Base-by-base conservation (phyloP, 2,888 invertebrate species). In the Aromia moschata region DNA sequence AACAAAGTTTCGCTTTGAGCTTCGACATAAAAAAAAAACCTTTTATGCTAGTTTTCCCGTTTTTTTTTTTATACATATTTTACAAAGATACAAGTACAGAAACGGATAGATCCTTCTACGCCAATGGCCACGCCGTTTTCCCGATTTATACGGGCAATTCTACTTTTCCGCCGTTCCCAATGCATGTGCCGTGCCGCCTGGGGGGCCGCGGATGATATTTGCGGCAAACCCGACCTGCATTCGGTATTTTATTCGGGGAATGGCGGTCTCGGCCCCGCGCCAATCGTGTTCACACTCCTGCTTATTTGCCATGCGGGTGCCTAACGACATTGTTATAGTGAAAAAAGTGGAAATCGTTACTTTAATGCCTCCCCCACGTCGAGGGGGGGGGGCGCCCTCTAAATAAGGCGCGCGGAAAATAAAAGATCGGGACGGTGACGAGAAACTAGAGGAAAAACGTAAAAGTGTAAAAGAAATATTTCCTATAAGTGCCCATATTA, bases 241-340 rank as follows among this genome's bases (percentile, higher is more conserved):
- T 70, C 66, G 65, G 70, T 71, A 75, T 74, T n/a, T n/a, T 73
- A 74, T 74, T 73, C 70, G 65, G 46, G 44, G 57, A 56, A 70
- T 59, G 55, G 62, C 62, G 65, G 62, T 60, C 56, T 53, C 58
- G 46, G 69, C 63, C 67, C 67, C 68, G 53, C 64, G 60, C 60
- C 65, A 63, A 69, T 69, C 68, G 68, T 66, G 68, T 71, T 72
- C 69, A 65, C 71, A 68, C 70, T 63, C 62, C 57, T 57, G 63
- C 68, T 64, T 69, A 58, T 74, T 74, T 73, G 71, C 69, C 69
- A 76, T 76, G 75, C 74, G 75, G 75, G 75, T 68, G 72, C 70
- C 74, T 75, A 75, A 75, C 74, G 74, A 75, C 72, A 73, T 74
- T 74, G 75, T 74, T 74, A 67, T 67, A 64, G 60, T 62, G 64